phyloP scores from a whole-genome alignment of 2,113 vertebrate species.

The Alectura lathami region DNA sequence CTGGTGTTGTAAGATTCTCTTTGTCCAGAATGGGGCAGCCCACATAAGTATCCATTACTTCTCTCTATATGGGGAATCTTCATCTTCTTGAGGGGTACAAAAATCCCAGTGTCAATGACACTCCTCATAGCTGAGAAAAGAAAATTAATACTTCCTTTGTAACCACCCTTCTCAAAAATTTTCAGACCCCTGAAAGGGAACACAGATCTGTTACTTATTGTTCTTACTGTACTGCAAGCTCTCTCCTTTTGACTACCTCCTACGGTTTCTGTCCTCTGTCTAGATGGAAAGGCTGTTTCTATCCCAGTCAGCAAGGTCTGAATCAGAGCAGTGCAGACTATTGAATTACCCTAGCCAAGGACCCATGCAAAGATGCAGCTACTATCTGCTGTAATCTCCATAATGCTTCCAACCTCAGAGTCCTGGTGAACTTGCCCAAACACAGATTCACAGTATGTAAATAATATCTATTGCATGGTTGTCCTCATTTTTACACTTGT shows the following conservation, averaged over 20 bases:
- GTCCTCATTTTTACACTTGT: accelerated
- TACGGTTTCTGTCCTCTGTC: background rate
- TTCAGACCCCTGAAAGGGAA: background rate
- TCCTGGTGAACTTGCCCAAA: background rate
- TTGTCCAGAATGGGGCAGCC: background rate
- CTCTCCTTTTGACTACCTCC: background rate
- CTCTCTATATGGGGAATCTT: background rate
- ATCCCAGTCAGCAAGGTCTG: background rate
- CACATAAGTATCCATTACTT: background rate
- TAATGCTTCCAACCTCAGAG: background rate
- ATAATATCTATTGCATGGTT: background rate
- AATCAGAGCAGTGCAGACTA: background rate
- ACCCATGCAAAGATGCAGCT: accelerated
- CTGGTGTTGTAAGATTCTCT: background rate
- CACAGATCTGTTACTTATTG: background rate
- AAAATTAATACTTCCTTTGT: background rate
- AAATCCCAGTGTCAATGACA: background rate
- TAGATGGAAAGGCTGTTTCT: background rate
- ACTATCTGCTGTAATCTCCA: background rate
- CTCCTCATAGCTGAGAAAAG: background rate
- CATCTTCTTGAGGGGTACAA: background rate
- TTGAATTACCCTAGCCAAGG: background rate
- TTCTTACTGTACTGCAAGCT: background rate
- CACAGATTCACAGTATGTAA: background rate
- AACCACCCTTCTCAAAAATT: background rate